Evolutionary conservation across 1,140 invertebrate genomes (phyloP).

Genomic region (Caenorhabditis latens): DNA sequence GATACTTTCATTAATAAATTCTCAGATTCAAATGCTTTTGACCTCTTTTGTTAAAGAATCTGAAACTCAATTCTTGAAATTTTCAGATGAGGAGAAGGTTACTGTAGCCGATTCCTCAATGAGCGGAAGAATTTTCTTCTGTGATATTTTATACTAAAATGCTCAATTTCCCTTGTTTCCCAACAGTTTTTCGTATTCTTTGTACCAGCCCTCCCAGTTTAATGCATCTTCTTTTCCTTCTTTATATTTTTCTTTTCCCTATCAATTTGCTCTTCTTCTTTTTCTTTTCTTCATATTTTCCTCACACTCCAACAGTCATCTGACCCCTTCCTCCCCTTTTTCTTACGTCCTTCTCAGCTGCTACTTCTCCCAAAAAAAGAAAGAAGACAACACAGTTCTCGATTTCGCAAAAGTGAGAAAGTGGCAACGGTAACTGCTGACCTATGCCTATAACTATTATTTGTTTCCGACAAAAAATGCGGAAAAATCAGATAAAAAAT

Average conservation of each 20-base stretch:
- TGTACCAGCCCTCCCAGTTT: slow-evolving; percentile 50
- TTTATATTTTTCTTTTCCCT: neutral
- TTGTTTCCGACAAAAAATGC: slow-evolving; percentile 23
- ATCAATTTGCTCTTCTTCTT: neutral
- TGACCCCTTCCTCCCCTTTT: neutral
- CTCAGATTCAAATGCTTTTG: too few relatives aligned
- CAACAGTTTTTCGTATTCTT: slow-evolving; percentile 15
- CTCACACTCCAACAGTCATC: slow-evolving; percentile 25
- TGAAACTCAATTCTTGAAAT: too few relatives aligned
- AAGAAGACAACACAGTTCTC: slow-evolving; percentile 33
- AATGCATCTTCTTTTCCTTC: neutral
- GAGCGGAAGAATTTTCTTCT: neutral
- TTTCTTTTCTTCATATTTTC: neutral
- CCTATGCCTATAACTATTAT: neutral
- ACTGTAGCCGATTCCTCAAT: too few relatives aligned
- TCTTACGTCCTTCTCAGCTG: slow-evolving; percentile 38
- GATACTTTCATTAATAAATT: too few relatives aligned
- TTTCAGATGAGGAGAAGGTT: too few relatives aligned
- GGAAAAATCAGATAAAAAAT: slow-evolving; percentile 11
- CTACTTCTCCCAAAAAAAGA: neutral
- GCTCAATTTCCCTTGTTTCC: neutral
- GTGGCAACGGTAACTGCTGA: slow-evolving; percentile 38
- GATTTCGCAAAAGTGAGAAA: slow-evolving; percentile 41
- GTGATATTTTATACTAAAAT: neutral
- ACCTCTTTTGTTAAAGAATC: too few relatives aligned